A percentile compares a stretch with the other conserved stretches of the same genome.
Conservation (phyloP, 2,113 vertebrate species). For the Oenanthe melanoleuca region DNA sequence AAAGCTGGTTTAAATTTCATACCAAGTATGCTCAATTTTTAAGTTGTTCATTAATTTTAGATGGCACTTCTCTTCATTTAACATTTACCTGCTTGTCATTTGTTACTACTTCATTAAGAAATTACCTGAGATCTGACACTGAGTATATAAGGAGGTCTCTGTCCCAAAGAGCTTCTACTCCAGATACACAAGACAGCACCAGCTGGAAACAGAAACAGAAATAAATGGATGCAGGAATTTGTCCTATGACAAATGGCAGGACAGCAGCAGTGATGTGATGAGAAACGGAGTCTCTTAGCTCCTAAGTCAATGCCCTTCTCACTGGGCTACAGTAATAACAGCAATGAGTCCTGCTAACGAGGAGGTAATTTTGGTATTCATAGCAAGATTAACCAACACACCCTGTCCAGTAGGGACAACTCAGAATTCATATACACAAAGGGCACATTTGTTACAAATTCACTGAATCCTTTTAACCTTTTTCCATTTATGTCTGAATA, state of each 20-base stretch:
- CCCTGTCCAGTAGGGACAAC: not conserved
- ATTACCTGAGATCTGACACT: not conserved
- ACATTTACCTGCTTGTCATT: not conserved
- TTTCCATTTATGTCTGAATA: slow-evolving; percentile 55
- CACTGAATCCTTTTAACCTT: slow-evolving; percentile 64
- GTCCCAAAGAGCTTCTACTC: not conserved
- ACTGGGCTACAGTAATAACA: slow-evolving; percentile 10
- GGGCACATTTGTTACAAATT: slow-evolving; percentile 43
- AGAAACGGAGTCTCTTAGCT: not conserved
- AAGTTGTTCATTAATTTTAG: not conserved
- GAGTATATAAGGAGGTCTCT: not conserved
- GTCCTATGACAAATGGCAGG: not conserved
- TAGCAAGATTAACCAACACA: slow-evolving; percentile 47
- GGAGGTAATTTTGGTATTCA: slow-evolving; percentile 56
- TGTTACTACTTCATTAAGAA: not conserved
- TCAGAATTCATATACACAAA: slow-evolving; percentile 54
- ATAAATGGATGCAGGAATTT: slow-evolving; percentile 9
- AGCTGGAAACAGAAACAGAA: not conserved
- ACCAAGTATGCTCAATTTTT: not conserved
- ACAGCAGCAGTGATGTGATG: not conserved
- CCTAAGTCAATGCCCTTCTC: slow-evolving; percentile 21
- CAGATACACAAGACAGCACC: not conserved
- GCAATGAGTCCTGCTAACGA: not conserved
- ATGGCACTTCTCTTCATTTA: not conserved
- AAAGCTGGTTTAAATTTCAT: not conserved